phyloP scores from a whole-genome alignment of 37 sponge, comb jelly and placozoan species.

The Halichondria panicea region DNA sequence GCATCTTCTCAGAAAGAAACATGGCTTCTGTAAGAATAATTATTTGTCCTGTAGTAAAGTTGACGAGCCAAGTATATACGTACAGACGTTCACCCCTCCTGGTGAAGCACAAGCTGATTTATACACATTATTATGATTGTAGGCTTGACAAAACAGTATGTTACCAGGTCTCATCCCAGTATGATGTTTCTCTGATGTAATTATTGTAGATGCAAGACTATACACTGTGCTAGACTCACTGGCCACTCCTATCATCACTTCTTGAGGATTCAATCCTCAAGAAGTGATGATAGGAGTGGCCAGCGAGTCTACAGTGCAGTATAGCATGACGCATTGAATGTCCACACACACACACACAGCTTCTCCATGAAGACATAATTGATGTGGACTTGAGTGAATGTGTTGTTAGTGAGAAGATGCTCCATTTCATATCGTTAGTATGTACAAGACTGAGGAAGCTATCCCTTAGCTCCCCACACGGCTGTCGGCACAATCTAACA shows the following conservation, averaged over 20 bases:
- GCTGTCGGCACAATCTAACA: conserved; percentile 16
- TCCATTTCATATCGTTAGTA: conserved; percentile 4
- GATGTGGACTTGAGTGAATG: conserved; percentile 57
- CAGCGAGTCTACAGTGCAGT: too few species aligned
- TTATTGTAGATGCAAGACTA: too few species aligned
- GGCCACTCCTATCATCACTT: too few species aligned
- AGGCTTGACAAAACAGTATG: too few species aligned
- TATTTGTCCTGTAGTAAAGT: neutral
- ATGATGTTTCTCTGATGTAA: too few species aligned
- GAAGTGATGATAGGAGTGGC: too few species aligned
- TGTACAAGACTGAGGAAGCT: conserved; percentile 42
- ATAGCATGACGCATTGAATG: too few species aligned
- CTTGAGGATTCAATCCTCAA: too few species aligned
- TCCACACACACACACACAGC: conserved; percentile 19
- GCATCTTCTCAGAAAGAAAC: conserved; percentile 42
- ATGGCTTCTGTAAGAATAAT: conserved; percentile 32
- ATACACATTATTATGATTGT: too few species aligned
- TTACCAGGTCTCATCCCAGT: too few species aligned
- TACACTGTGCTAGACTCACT: too few species aligned
- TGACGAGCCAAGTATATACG: neutral
- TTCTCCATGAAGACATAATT: conserved; percentile 39
- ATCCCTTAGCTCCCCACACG: conserved; percentile 19
- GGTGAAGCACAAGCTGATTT: neutral
- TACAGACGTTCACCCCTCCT: neutral
- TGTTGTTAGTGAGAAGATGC: neutral